Evolutionary conservation across 2,888 invertebrate species (phyloP).

Genomic region (Heliconius sara): DNA sequence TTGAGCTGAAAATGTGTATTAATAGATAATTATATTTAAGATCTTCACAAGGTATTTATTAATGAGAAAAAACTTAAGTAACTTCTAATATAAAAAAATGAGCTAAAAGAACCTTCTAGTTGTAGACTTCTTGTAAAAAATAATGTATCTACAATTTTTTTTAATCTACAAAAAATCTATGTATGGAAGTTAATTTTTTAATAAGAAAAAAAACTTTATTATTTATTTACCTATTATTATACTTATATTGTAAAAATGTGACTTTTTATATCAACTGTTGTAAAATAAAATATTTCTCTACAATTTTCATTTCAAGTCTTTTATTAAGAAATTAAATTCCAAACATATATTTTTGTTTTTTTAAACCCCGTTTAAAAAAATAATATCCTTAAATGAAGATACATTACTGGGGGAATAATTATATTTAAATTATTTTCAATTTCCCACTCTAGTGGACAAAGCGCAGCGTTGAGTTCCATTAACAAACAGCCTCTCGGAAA

Average conservation of each 20-base stretch:
- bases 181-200: constrained; percentile 20
- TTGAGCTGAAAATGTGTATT: neutral
- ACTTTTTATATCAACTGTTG: constrained; percentile 18
- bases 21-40: neutral
- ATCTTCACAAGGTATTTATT: constrained; percentile 19
- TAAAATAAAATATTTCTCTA: constrained; percentile 16
- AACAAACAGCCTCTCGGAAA: neutral
- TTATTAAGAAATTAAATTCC: constrained; percentile 19
- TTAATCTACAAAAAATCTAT: neutral
- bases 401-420: neutral
- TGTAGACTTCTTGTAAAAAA: constrained; percentile 5
- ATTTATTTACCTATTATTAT: constrained; percentile 10
- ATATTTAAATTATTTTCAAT: neutral
- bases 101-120: constrained; percentile 12
- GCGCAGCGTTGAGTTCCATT: neutral
- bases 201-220: constrained; percentile 6
- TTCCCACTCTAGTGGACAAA: neutral
- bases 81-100: constrained; percentile 1
- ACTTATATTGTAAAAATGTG: constrained; percentile 1
- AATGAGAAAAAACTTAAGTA: neutral
- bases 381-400: neutral
- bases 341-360: constrained; percentile 17
- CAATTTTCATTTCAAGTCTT: constrained; percentile 7
- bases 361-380: neutral
- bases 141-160: constrained; percentile 1